Conservation (phyloP, 2,797 vertebrate species). For the Pangasius larnaudii region DNA sequence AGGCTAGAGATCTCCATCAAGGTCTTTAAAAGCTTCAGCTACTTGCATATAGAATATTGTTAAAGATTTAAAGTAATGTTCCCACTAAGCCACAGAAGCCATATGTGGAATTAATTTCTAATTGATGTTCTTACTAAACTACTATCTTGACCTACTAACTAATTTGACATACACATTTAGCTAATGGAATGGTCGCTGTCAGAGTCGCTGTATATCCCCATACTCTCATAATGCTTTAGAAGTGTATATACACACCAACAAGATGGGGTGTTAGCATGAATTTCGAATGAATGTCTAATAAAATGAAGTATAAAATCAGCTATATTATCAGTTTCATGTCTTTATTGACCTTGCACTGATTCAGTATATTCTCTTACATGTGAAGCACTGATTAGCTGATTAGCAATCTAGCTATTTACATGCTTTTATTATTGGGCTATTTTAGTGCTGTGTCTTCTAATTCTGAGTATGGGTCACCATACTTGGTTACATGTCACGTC, state of each 20-base stretch:
- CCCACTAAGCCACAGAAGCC: neutral
- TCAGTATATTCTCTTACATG: neutral
- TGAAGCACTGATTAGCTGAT: neutral
- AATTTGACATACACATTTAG: neutral
- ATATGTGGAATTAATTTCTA: neutral
- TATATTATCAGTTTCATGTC: neutral
- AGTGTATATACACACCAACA: neutral
- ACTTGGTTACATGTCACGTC: too few species aligned
- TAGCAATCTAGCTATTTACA: neutral
- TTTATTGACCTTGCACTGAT: neutral
- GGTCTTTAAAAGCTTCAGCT: neutral
- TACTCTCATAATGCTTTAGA: neutral
- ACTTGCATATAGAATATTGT: neutral
- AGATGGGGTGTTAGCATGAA: neutral
- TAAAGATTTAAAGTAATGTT: neutral
- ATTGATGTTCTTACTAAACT: neutral
- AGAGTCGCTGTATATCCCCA: neutral
- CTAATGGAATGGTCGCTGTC: neutral
- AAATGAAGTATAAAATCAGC: neutral
- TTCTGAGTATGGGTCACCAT: too few species aligned
- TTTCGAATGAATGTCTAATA: neutral
- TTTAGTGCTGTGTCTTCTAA: neutral
- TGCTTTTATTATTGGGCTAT: neutral
- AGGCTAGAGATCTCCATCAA: conserved; percentile 25
- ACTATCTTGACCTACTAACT: neutral